Evolutionary conservation across 2,888 invertebrate species (phyloP), one percentile per base, ranked within the genome.

Genomic region (Aphodius sticticus): DNA sequence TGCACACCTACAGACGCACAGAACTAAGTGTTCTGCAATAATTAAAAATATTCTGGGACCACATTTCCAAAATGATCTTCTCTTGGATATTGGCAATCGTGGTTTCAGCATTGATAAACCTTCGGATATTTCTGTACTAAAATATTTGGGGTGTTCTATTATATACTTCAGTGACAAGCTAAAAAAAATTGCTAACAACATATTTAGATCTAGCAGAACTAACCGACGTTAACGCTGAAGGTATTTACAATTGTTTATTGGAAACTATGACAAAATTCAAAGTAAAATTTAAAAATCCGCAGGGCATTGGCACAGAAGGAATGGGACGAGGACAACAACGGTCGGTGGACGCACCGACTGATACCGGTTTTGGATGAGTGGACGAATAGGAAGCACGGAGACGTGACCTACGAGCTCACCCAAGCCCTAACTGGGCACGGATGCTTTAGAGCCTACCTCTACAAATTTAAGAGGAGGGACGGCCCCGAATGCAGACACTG

Each of bases 151-250:
- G 1, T 36, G 26, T 16, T 12, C 38, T 4, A 69, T 77, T 14
- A 77, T 77, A 69, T n/a, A n/a, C n/a, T n/a, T n/a, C n/a, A n/a
- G n/a, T n/a, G n/a, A n/a, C n/a, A n/a, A n/a, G n/a, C n/a, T n/a
- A n/a, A n/a, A n/a, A n/a, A 77, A n/a, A 12, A 15, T 77, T 71
- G 53, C 6, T 38, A n/a, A n/a, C n/a, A n/a, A 77, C 77, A 35
- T 16, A 70, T 77, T 70, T 77, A n/a, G 71, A 77, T 14, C n/a
- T 74, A 36, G 74, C 6, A 36, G 12, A 74, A 15, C 26, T 74
- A 2, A 12, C 7, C 7, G 35, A 77, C 26, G 16, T 36, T 77
- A 37, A 77, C 71, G 71, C 77, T 7, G 71, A 71, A 16, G 71
- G 36, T 71, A 77, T 77, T 6, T 16, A 35, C 6, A 38, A 35